Base-by-base conservation (phyloP, 2,113 vertebrate genomes). In the Rhea pennata region DNA sequence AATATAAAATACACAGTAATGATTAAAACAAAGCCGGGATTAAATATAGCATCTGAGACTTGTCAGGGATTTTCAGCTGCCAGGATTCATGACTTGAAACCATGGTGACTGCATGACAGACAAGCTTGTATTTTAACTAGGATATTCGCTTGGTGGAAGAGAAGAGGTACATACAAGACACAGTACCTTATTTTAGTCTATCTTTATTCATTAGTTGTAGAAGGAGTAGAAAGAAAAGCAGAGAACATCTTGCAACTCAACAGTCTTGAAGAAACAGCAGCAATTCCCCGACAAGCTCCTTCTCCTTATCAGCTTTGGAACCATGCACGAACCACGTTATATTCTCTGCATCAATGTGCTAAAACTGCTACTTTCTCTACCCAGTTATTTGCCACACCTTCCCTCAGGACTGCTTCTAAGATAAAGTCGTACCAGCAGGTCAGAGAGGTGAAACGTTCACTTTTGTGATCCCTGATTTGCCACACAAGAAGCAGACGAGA, bases 281-380 rank as follows among this genome's bases (percentile, higher is more conserved):
- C 66, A 84, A 24, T 82, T 70, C 70, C 56, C 62, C 82, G 61
- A 19, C 56, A 88, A 44, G 17, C 14, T 88, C 61, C 51, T 44
- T 46, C 24, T 94, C 46, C 73, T 92, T 89, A 87, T 85, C 91
- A 93, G 36, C 87, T 69, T 16, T 51, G 69, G 64, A 92, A 59
- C 39, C 64, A 39, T 27, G 22, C 75, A n/a, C 6, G 4, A 56
- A 69, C 27, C 87, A 42, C 2, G 15, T 56, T 59, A 39, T 19
- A 29, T 12, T 31, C 58, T 44, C 58, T 50, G 66, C 87, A 84
- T 88, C 80, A 62, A 50, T 89, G 67, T 59, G 82, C 74, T 87
- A 56, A 54, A 93, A 83, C 31, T 29, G 77, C 29, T 15, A 1
- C 70, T 29, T 93, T 62, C 54, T 39, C 54, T 33, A 76, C 54